phyloP scores from a whole-genome alignment of 2,113 vertebrate species.

The Pithys albifrons region DNA sequence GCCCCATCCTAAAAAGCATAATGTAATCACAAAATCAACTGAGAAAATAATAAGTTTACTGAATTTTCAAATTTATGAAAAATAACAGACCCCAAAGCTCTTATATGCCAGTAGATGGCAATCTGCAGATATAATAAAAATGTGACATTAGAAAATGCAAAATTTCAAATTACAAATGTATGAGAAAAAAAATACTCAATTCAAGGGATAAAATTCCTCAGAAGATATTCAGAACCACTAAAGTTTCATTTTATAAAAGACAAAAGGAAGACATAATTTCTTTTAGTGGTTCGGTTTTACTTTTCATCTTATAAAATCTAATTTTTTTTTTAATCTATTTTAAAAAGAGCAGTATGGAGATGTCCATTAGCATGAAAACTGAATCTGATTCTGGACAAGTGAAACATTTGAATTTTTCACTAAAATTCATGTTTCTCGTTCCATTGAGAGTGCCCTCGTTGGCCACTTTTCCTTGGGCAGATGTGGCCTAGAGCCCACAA shows the following conservation, averaged over 20 bases:
- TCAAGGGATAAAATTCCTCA: not conserved
- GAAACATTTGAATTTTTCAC: not conserved
- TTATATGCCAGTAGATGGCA: slow-evolving; percentile 50
- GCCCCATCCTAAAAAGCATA: not conserved
- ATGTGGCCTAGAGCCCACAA: not conserved
- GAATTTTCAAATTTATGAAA: slow-evolving; percentile 6
- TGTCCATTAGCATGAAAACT: fast-evolving
- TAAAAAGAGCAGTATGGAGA: not conserved
- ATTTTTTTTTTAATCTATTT: not conserved
- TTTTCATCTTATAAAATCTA: not conserved
- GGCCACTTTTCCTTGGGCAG: not conserved
- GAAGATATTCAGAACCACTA: not conserved
- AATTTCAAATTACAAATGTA: slow-evolving; percentile 23
- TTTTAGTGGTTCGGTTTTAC: not conserved
- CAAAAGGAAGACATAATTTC: not conserved
- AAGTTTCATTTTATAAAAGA: not conserved
- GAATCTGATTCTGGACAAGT: not conserved
- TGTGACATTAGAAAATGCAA: not conserved
- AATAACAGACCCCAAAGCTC: slow-evolving; percentile 4
- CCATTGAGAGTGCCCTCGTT: no score
- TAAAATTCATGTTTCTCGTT: not conserved
- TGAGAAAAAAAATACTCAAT: not conserved
- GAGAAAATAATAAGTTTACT: not conserved
- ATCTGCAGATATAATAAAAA: slow-evolving; percentile 42
- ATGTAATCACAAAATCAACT: not conserved